These are phyloP conservation scores for Rhagoletis zephyria DNA, from an alignment of 1,140 invertebrate genomes.

Conservation along the genomic window DNA sequence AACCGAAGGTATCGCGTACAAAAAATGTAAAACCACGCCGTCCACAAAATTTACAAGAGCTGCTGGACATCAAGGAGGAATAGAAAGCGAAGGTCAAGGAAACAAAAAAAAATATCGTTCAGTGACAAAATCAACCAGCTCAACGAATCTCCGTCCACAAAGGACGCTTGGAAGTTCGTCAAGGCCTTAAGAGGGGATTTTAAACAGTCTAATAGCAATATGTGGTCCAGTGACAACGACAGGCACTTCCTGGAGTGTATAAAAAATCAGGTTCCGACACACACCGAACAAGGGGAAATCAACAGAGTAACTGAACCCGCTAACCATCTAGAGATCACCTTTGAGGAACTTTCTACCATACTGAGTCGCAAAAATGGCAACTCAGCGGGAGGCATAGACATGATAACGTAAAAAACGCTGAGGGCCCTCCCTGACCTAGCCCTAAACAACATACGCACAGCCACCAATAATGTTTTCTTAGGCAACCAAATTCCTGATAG, in stretches of 20 bases:
- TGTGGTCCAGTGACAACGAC: too few relatives aligned
- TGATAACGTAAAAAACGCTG: neutral
- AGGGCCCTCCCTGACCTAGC: neutral
- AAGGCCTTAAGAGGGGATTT: conserved; percentile 6
- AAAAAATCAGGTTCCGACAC: neutral
- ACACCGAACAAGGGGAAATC: neutral
- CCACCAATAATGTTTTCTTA: neutral
- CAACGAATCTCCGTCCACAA: neutral
- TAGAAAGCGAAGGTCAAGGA: neutral
- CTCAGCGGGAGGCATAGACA: neutral
- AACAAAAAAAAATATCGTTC: neutral
- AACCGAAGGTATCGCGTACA: too few relatives aligned
- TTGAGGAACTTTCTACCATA: neutral
- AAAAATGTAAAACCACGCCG: too few relatives aligned
- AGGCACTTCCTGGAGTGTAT: neutral
- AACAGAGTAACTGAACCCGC: neutral
- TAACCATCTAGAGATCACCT: neutral
- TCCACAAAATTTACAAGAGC: neutral
- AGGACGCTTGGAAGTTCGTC: conserved; percentile 20
- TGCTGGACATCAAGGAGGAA: neutral
- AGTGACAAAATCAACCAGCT: neutral
- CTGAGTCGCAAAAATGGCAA: neutral
- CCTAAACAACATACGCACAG: neutral
- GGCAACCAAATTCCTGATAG: neutral
- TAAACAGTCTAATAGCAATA: too few relatives aligned